Percentiles rank a stretch among this genome's conserved stretches.
These are phyloP conservation scores for Larimichthys polyactis DNA, from an alignment of 2,113 vertebrate species.

Conservation along the genomic window DNA sequence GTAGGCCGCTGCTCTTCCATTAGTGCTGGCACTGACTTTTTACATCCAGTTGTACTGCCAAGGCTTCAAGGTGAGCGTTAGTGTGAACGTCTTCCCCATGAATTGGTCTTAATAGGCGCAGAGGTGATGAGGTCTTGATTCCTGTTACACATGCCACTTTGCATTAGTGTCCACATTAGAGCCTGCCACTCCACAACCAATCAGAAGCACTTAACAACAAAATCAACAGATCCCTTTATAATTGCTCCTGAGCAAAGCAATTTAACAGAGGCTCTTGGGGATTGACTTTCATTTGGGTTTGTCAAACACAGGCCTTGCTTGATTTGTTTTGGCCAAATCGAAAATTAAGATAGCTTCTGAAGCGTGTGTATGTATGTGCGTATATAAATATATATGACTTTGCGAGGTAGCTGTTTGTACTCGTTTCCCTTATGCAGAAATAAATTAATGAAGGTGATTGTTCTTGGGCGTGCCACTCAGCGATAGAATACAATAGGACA, in stretches of 20 bases:
- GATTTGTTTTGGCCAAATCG: slow-evolving; percentile 54
- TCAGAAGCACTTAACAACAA: slow-evolving; percentile 66
- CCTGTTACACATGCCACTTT: slow-evolving; percentile 68
- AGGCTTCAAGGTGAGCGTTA: slow-evolving; percentile 44
- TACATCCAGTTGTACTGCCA: neutral
- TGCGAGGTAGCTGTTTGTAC: slow-evolving; percentile 5
- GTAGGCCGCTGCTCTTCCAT: neutral
- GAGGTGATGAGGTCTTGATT: slow-evolving; percentile 67
- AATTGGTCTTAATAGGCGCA: slow-evolving; percentile 63
- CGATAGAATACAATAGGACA: slow-evolving; percentile 9
- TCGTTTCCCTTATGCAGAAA: slow-evolving; percentile 41
- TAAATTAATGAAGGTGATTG: slow-evolving; percentile 36
- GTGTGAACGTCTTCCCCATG: slow-evolving; percentile 33
- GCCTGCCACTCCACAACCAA: slow-evolving; percentile 62
- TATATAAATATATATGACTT: slow-evolving; percentile 1
- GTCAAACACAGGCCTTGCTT: slow-evolving; percentile 47
- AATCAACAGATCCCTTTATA: slow-evolving; percentile 76
- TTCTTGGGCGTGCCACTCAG: neutral
- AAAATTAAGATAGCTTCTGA: slow-evolving; percentile 55
- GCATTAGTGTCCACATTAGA: slow-evolving; percentile 71
- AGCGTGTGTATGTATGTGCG: neutral
- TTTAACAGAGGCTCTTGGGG: slow-evolving; percentile 63
- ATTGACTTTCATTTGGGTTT: slow-evolving; percentile 63
- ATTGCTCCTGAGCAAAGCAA: slow-evolving; percentile 75
- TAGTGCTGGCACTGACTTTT: neutral